Percentiles rank a stretch among this genome's conserved stretches.
Evolutionary conservation across 2,888 invertebrate species (phyloP).

Genomic region (Drosophila parthenogenetica): DNA sequence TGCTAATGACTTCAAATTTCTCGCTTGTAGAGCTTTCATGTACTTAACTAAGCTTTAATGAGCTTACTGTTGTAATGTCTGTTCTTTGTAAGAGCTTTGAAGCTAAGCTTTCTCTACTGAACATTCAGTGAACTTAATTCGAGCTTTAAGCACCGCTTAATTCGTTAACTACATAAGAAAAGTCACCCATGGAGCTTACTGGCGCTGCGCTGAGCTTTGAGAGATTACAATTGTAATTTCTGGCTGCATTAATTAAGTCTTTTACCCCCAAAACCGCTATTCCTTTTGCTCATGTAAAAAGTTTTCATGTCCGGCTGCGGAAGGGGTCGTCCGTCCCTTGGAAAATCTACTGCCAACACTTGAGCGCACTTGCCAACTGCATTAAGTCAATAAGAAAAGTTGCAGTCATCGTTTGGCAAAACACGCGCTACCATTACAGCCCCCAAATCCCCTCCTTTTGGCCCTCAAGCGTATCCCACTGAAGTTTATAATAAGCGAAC

Average conservation of each 20-base stretch:
- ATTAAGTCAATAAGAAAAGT: slow-evolving; percentile 79
- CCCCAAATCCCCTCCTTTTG: neutral
- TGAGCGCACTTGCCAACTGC: slow-evolving; percentile 72
- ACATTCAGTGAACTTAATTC: too few relatives aligned
- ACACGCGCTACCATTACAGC: neutral
- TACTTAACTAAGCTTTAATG: too few relatives aligned
- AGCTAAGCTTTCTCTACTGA: too few relatives aligned
- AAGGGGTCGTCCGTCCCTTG: neutral
- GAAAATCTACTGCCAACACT: slow-evolving; percentile 56
- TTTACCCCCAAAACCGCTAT: slow-evolving; percentile 13
- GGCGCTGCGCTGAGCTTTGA: slow-evolving; percentile 1
- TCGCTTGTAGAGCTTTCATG: too few relatives aligned
- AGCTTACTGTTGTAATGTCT: too few relatives aligned
- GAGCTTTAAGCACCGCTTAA: too few relatives aligned
- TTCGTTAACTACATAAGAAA: too few relatives aligned
- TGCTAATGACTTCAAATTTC: too few relatives aligned
- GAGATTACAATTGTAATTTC: slow-evolving; percentile 4
- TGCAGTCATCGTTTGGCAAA: slow-evolving; percentile 54
- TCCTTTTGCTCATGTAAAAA: slow-evolving; percentile 38
- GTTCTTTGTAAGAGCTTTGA: too few relatives aligned
- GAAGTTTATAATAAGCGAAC: slow-evolving; percentile 63
- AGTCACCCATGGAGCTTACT: neutral
- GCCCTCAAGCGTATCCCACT: slow-evolving; percentile 3
- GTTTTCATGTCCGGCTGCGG: slow-evolving; percentile 60
- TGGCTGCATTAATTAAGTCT: slow-evolving; percentile 22